These are phyloP conservation scores for Xanthorhoe spadicearia DNA, from an alignment of 2,888 invertebrate species.

Conservation along the genomic window DNA sequence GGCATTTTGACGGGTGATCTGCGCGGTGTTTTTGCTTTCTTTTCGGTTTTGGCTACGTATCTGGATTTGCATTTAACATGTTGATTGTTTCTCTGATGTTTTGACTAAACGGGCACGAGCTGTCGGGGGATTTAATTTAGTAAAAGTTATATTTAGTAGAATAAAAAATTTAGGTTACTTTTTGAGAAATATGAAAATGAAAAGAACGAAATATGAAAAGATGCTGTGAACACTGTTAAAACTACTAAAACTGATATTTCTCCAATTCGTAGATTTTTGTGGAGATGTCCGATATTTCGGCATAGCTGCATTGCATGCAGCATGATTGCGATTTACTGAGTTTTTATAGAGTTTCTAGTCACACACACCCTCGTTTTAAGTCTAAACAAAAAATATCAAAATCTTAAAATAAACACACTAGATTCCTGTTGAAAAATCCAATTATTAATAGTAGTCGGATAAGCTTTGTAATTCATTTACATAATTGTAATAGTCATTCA, in stretches of 20 bases:
- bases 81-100: slow-evolving; percentile 20
- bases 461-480: background rate
- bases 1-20: slow-evolving; percentile 19
- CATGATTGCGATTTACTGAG: no score
- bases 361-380: no score
- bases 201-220: no score
- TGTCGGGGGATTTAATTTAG: background rate
- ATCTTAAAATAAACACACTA: slow-evolving; percentile 3
- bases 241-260: no score
- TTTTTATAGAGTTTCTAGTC: no score
- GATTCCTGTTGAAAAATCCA: slow-evolving; percentile 24
- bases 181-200: no score
- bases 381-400: no score
- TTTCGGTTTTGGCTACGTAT: slow-evolving; percentile 15
- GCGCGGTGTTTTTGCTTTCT: slow-evolving; percentile 13
- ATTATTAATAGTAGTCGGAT: slow-evolving; percentile 13
- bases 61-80: slow-evolving; percentile 4
- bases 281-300: no score
- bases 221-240: no score
- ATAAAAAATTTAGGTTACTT: background rate
- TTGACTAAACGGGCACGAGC: background rate
- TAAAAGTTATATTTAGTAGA: background rate
- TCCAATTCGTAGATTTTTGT: no score
- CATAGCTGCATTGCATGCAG: no score
- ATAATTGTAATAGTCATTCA: background rate